Percentiles rank a stretch among this genome's conserved stretches.
Conservation (phyloP, 2,113 vertebrate genomes). For the Dendropsophus ebraccatus region DNA sequence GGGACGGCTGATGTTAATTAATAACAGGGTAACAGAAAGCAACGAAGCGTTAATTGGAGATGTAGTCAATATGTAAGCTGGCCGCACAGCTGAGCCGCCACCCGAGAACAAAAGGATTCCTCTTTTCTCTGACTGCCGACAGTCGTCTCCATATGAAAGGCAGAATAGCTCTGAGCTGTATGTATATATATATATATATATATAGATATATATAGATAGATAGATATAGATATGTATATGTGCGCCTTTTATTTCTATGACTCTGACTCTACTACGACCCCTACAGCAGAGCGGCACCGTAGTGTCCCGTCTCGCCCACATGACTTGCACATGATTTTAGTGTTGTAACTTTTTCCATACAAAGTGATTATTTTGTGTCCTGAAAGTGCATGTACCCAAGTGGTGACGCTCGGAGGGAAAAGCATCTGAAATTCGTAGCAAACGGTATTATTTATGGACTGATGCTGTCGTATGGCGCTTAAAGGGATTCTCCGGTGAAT, state of each 20-base stretch:
- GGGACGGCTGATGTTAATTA: background rate
- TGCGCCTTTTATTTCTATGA: too few relatives aligned
- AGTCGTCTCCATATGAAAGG: background rate
- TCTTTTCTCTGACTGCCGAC: background rate
- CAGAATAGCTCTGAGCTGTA: too few relatives aligned
- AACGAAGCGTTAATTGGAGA: conserved; percentile 6
- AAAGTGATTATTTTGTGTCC: background rate
- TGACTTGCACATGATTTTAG: conserved; percentile 16
- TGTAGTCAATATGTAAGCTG: background rate
- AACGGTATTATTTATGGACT: background rate
- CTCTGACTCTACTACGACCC: background rate
- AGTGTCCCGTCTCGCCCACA: background rate
- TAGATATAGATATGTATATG: too few relatives aligned
- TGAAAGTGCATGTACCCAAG: background rate
- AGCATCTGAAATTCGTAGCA: background rate
- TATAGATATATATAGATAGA: too few relatives aligned
- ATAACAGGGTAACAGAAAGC: background rate
- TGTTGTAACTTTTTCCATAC: background rate
- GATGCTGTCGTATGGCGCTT: background rate
- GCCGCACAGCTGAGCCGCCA: background rate
- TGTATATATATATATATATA: background rate
- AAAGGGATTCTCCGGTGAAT: too few relatives aligned
- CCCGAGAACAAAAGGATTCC: background rate
- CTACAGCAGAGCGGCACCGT: background rate
- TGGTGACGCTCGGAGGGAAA: background rate